phyloP scores from a whole-genome alignment of 2,888 invertebrate species.

The Augochlorella aurata region DNA sequence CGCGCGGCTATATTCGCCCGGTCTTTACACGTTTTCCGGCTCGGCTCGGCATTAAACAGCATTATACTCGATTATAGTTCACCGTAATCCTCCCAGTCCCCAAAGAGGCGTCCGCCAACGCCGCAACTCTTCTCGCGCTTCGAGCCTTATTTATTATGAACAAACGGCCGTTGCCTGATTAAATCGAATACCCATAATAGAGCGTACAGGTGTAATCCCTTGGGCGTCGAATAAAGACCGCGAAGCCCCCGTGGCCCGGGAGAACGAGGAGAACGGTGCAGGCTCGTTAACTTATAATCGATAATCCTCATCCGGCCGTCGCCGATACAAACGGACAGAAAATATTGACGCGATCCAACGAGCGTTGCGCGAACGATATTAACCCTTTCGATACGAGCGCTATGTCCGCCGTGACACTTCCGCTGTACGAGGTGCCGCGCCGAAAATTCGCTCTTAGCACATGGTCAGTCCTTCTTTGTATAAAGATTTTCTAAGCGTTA shows the following conservation, averaged over 20 bases:
- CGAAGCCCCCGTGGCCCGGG: slow-evolving; percentile 5
- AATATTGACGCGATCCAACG: slow-evolving; percentile 58
- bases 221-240: slow-evolving; percentile 6
- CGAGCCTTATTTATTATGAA: slow-evolving; percentile 25
- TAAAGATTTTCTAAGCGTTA: too few relatives aligned
- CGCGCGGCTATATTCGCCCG: not conserved
- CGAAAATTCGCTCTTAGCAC: too few relatives aligned
- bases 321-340: slow-evolving; percentile 40
- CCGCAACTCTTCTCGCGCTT: slow-evolving; percentile 10
- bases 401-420: too few relatives aligned
- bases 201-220: slow-evolving; percentile 34
- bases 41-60: not conserved
- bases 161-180: slow-evolving; percentile 28
- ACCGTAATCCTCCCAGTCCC: slow-evolving; percentile 2
- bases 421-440: too few relatives aligned
- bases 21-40: not conserved
- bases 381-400: too few relatives aligned
- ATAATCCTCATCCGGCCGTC: slow-evolving; percentile 44
- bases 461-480: too few relatives aligned
- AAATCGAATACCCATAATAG: slow-evolving; percentile 39
- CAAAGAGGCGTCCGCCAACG: not conserved
- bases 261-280: slow-evolving; percentile 40
- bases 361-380: slow-evolving; percentile 39
- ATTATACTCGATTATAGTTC: slow-evolving; percentile 19
- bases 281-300: slow-evolving; percentile 64